These are phyloP conservation scores for Phalacrocorax brasilianus DNA, from an alignment of 2,113 vertebrate species.

Conservation along the genomic window DNA sequence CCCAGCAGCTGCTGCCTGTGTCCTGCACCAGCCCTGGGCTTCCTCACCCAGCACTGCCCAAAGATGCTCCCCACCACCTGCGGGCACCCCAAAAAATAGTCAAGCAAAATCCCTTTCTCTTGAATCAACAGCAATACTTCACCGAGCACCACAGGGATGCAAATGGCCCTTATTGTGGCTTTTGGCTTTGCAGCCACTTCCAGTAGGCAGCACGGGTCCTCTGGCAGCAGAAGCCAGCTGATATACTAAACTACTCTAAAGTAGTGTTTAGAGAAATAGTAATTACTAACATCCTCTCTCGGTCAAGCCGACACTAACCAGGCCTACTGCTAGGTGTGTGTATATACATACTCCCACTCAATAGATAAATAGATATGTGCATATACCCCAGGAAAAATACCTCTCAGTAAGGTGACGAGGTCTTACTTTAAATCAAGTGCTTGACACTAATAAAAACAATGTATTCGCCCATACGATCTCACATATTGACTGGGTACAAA, in stretches of 20 bases:
- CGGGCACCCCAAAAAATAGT: fast-evolving
- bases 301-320: slow-evolving; percentile 61
- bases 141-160: not conserved
- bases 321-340: slow-evolving; percentile 57
- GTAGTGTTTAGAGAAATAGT: slow-evolving; percentile 63
- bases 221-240: slow-evolving; percentile 59
- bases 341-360: slow-evolving; percentile 49
- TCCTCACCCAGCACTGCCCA: not conserved
- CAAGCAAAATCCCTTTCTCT: not conserved
- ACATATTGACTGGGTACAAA: not conserved
- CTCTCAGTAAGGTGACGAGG: slow-evolving; percentile 17
- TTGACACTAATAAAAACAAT: slow-evolving; percentile 65
- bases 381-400: slow-evolving; percentile 42
- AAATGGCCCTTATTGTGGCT: not conserved
- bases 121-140: not conserved
- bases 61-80: fast-evolving
- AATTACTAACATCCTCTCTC: slow-evolving; percentile 66
- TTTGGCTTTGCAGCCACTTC: not conserved
- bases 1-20: not conserved
- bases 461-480: not conserved
- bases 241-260: slow-evolving; percentile 42
- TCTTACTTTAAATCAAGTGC: slow-evolving; percentile 59
- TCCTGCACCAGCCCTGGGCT: not conserved
- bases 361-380: slow-evolving; percentile 47
- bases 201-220: slow-evolving; percentile 36